Evolutionary conservation across 2,113 vertebrate species (phyloP).

Genomic region (Zingel zingel): DNA sequence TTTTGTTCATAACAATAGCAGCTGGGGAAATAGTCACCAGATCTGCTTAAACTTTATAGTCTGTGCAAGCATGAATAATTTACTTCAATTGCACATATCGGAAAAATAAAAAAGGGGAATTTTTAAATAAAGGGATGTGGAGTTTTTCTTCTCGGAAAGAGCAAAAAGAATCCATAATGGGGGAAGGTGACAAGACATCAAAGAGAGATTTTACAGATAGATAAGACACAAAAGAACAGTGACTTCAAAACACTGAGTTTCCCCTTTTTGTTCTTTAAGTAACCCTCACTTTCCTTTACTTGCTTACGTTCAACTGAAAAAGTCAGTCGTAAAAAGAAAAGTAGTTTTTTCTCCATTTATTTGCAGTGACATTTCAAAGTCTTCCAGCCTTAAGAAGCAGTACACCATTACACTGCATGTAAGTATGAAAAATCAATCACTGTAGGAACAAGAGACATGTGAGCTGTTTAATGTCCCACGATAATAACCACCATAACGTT

Average conservation of each 20-base stretch:
- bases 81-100: constrained; percentile 72
- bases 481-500: constrained; percentile 19
- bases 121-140: constrained; percentile 62
- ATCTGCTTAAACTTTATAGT: constrained; percentile 74
- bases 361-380: constrained; percentile 35
- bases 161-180: constrained; percentile 82
- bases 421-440: constrained; percentile 15
- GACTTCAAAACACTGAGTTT: constrained; percentile 77
- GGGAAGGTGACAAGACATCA: constrained; percentile 80
- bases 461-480: constrained; percentile 26
- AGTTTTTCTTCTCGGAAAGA: constrained; percentile 70
- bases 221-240: constrained; percentile 79
- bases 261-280: constrained; percentile 55
- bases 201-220: constrained; percentile 79
- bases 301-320: constrained; percentile 40
- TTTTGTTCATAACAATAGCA: constrained; percentile 77
- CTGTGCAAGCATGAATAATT: constrained; percentile 76
- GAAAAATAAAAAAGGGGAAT: constrained; percentile 59
- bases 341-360: constrained; percentile 36
- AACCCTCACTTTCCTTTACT: constrained; percentile 61
- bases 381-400: constrained; percentile 22
- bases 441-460: constrained; percentile 11
- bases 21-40: constrained; percentile 66
- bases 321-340: constrained; percentile 16
- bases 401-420: neutral